Evolutionary conservation across 2,113 vertebrate species (phyloP), one percentile per base, ranked within the genome.

Genomic region (Ammodytes marinus): DNA sequence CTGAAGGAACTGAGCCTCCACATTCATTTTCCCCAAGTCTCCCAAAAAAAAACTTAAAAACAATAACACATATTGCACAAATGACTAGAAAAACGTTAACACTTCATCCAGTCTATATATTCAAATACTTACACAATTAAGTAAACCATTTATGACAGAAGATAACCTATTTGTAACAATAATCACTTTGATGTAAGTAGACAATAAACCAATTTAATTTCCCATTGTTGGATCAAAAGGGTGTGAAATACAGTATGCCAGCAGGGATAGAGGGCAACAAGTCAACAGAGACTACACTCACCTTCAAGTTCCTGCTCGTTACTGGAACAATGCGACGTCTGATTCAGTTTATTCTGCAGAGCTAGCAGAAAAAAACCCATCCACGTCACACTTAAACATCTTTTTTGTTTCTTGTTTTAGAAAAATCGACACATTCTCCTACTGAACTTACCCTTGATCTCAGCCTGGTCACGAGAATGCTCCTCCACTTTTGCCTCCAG

Each of bases 331-430:
- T 79, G 14, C 4, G 74, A 0, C 1, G 79, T 92, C 54, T 83
- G 5, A 1, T 82, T 70, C 77, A 89, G 50, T 40, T 72, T 77
- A 27, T 65, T 52, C 64, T 80, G 72, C 73, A 91, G 70, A 55
- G 42, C 89, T 91, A 8, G 8, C 4, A 9, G 0, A 14, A 60
- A 64, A 50, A 47, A 4, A 60, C 2, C 42, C 6, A 35, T 5
- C 37, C 37, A 63, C 4, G 15, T 46, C 55, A 4, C 12, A 37
- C 1, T 8, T 8, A 3, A 8, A 12, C 4, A 17, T 13, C 1
- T 14, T n/a, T 52, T 39, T 35, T 43, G n/a, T 45, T 15, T 64
- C 8, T 55, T 17, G 1, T 17, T 46, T 14, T 69, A 82, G 17
- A 71, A 58, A 71, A 58, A 65, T 1, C 3, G 63, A 2, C 19